Conservation (phyloP, 1,140 invertebrate species). For the Cherax quadricarinatus region DNA sequence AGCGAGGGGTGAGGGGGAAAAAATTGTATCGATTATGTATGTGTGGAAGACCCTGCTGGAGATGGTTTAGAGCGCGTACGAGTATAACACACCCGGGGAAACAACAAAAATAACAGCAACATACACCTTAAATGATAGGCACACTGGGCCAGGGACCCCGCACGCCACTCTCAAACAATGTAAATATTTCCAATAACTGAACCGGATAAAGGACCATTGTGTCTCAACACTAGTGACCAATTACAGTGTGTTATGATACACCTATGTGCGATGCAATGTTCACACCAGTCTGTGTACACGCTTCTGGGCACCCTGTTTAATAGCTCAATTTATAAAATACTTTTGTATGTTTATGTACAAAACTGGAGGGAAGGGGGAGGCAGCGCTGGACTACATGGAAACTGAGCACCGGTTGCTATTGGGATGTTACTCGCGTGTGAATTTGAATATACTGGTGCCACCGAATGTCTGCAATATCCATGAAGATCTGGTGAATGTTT, state of each 20-base stretch:
- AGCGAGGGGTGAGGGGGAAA: no score
- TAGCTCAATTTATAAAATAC: not conserved
- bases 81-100: not conserved
- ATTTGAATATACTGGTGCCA: not conserved
- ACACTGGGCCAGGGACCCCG: not conserved
- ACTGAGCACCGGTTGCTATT: not conserved
- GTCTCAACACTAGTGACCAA: not conserved
- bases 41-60: no score
- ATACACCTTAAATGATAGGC: not conserved
- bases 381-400: not conserved
- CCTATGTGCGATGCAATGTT: not conserved
- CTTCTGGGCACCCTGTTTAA: not conserved
- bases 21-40: no score
- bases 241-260: not conserved
- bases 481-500: no score
- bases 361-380: not conserved
- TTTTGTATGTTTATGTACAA: not conserved
- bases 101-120: not conserved
- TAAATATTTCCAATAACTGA: not conserved
- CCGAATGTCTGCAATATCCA: not conserved
- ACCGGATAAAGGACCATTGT: not conserved
- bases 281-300: no score
- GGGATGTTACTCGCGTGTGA: not conserved
- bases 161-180: not conserved
- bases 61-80: not conserved